A percentile compares a stretch with the other conserved stretches of the same genome.
Evolutionary conservation across 2,888 invertebrate species (phyloP).

Genomic region (Agrilus biguttatus): DNA sequence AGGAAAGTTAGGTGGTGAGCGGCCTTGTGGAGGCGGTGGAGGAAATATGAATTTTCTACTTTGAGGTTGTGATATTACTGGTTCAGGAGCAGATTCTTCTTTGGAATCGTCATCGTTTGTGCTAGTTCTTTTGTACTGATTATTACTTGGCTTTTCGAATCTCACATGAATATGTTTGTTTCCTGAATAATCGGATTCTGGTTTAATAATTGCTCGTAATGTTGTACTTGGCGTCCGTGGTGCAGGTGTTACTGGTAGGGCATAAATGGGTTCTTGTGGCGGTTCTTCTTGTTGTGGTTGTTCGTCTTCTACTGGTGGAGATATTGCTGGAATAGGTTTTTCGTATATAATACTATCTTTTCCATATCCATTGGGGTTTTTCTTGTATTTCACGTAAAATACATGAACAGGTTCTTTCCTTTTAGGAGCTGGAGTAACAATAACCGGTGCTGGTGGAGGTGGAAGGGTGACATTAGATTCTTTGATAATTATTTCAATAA

Average conservation of each 20-base stretch:
- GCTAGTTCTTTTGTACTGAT: constrained; percentile 31
- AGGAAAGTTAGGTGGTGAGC: constrained; percentile 10
- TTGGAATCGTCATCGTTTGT: constrained; percentile 29
- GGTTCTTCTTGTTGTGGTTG: constrained; percentile 35
- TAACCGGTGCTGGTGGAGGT: constrained; percentile 37
- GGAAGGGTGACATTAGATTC: constrained; percentile 74
- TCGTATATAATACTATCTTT: constrained; percentile 65
- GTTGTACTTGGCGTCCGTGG: constrained; percentile 59
- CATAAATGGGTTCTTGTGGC: constrained; percentile 31
- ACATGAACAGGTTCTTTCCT: constrained; percentile 79
- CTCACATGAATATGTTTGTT: constrained; percentile 70
- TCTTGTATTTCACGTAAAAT: constrained; percentile 82
- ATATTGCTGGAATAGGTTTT: constrained; percentile 63
- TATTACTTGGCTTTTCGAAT: constrained; percentile 53
- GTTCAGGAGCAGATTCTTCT: constrained; percentile 51
- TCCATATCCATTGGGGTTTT: constrained; percentile 57
- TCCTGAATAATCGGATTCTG: constrained; percentile 76
- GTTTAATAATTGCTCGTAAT: constrained; percentile 68
- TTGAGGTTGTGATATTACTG: constrained; percentile 39
- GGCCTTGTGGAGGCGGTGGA: constrained; percentile 9
- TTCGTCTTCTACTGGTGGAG: constrained; percentile 46
- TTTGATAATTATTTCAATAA: constrained; percentile 83
- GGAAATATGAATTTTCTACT: constrained; percentile 4
- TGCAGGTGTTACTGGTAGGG: constrained; percentile 15
- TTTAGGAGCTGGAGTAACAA: constrained; percentile 37